phyloP scores from a whole-genome alignment of 2,888 invertebrate species.

The Cataglyphis cursor region DNA sequence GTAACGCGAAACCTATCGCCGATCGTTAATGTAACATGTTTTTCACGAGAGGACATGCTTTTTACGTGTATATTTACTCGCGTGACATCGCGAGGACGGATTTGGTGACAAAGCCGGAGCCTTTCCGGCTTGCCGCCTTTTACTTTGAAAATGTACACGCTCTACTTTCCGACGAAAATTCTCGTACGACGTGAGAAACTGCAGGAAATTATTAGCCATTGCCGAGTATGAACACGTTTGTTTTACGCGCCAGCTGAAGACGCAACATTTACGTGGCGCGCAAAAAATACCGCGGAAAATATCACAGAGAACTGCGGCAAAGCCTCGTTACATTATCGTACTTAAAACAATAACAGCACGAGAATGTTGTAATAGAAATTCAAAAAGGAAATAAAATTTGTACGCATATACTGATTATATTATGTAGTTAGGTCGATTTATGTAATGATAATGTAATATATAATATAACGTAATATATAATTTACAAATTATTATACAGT shows the following conservation, averaged over 20 bases:
- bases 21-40: constrained; percentile 58
- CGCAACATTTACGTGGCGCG: constrained; percentile 16
- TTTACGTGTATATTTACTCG: constrained; percentile 5
- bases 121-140: constrained; percentile 52
- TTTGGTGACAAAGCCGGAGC: constrained; percentile 67
- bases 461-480: neutral
- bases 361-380: neutral
- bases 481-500: neutral
- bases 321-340: neutral
- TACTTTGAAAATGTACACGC: constrained; percentile 70
- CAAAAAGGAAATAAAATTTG: neutral
- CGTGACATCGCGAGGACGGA: constrained; percentile 35
- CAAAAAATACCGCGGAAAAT: constrained; percentile 13
- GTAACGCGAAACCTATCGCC: constrained; percentile 30
- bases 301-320: neutral
- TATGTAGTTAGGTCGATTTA: neutral
- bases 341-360: neutral
- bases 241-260: neutral
- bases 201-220: constrained; percentile 34
- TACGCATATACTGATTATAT: neutral
- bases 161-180: constrained; percentile 51
- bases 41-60: neutral
- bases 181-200: constrained; percentile 13
- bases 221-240: neutral
- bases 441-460: neutral